Percentiles rank a stretch among this genome's conserved stretches.
Evolutionary conservation across 2,113 vertebrate species (phyloP).

Genomic region (Stigmatopora argus): DNA sequence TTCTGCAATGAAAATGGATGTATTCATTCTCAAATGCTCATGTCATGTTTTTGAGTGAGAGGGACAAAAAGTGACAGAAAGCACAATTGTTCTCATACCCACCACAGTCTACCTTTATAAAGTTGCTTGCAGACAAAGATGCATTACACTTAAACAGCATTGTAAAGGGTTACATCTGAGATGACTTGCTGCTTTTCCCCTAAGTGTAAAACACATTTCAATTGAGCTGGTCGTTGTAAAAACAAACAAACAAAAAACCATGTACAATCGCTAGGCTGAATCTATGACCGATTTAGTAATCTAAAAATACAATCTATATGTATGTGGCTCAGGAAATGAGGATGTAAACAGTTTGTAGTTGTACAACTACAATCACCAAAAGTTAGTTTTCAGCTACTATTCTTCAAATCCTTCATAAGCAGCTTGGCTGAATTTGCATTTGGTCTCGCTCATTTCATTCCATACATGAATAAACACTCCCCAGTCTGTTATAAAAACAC

Average conservation of each 20-base stretch:
- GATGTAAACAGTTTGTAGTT: background rate
- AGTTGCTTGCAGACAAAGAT: background rate
- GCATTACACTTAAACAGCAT: background rate
- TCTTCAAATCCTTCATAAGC: conserved; percentile 3
- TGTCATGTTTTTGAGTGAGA: background rate
- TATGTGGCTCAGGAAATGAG: background rate
- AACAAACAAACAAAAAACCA: background rate
- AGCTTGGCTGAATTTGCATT: background rate
- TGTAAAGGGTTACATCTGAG: background rate
- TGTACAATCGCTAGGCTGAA: background rate
- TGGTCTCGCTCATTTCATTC: conserved; percentile 9
- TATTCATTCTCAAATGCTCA: background rate
- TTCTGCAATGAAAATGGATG: too few species aligned
- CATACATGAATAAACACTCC: conserved; percentile 24
- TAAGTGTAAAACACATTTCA: background rate
- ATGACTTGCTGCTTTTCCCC: background rate
- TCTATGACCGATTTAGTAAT: background rate
- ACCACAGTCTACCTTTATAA: background rate
- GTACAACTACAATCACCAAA: background rate
- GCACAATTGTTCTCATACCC: background rate
- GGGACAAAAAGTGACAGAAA: background rate
- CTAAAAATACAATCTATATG: background rate
- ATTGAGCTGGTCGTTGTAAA: background rate
- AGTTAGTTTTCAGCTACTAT: conserved; percentile 3
- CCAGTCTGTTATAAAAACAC: conserved; percentile 16